Conservation (phyloP, 2,797 vertebrate species). For the Sebastes alutus region DNA sequence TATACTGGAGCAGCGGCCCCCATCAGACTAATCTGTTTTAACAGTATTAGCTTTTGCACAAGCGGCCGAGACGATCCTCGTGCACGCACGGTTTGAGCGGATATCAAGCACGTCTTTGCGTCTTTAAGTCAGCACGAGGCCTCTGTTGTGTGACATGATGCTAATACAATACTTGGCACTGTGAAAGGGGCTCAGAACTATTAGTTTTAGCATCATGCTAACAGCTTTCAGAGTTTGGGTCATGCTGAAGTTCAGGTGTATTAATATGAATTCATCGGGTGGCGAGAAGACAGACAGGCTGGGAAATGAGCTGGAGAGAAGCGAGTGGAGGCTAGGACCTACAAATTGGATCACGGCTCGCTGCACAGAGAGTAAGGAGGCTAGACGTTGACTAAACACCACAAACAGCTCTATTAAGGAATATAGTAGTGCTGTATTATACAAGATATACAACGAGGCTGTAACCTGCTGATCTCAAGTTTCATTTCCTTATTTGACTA, state of each 20-base stretch:
- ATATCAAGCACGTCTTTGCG: conserved; percentile 36
- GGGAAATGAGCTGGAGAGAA: conserved; percentile 35
- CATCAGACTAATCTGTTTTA: conserved; percentile 70
- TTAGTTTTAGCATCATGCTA: conserved; percentile 43
- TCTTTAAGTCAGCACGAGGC: conserved; percentile 26
- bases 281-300: conserved; percentile 21
- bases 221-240: conserved; percentile 35
- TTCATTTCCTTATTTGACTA: not conserved
- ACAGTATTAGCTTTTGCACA: conserved; percentile 51
- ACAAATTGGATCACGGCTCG: conserved; percentile 20
- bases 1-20: conserved; percentile 61
- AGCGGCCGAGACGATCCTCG: conserved; percentile 6
- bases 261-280: conserved; percentile 37
- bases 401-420: not conserved
- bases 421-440: not conserved
- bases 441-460: not conserved
- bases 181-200: not conserved
- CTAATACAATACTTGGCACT: not conserved
- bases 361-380: not conserved
- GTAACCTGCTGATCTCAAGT: not conserved
- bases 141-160: conserved; percentile 22
- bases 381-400: not conserved
- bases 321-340: conserved; percentile 5
- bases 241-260: conserved; percentile 31
- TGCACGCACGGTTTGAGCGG: conserved; percentile 4